Conservation (phyloP, 2,888 invertebrate genomes). For the Pocota personata region DNA sequence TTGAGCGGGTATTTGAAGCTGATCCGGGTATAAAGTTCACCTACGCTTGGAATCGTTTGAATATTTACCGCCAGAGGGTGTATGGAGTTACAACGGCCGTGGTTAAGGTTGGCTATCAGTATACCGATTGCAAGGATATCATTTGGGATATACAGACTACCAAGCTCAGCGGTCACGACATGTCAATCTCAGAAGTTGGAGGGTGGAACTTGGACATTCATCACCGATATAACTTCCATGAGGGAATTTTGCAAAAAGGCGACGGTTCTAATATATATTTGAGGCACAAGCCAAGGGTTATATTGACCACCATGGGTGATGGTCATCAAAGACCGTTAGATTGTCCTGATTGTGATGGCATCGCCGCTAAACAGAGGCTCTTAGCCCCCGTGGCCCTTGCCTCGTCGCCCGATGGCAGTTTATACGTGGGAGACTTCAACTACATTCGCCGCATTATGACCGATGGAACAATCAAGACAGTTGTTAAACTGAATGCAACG, state of each 20-base stretch:
- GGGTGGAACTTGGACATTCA: constrained; percentile 99
- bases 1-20: constrained; percentile 96
- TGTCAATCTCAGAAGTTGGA: constrained; percentile 98
- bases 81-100: constrained; percentile 97
- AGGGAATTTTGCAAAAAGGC: constrained; percentile 98
- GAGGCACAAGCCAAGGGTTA: constrained; percentile 95
- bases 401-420: constrained; percentile 94
- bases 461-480: constrained; percentile 87
- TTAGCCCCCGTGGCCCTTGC: constrained; percentile 96
- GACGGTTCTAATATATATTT: constrained; percentile 98
- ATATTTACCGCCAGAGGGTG: constrained; percentile 97
- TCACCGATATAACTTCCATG: constrained; percentile 98
- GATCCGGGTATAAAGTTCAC: constrained; percentile 98
- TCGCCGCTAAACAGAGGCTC: constrained; percentile 91
- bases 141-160: constrained; percentile 99
- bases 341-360: constrained; percentile 91
- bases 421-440: constrained; percentile 98
- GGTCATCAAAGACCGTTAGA: constrained; percentile 94
- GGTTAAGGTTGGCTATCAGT: constrained; percentile 98
- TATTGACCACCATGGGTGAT: constrained; percentile 95
- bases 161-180: constrained; percentile 96
- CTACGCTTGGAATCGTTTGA: constrained; percentile 98
- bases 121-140: constrained; percentile 94
- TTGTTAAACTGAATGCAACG: constrained; percentile 88
- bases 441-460: constrained; percentile 93